Evolutionary conservation across 1,140 invertebrate genomes (phyloP).

Genomic region (Drosophila asahinai): DNA sequence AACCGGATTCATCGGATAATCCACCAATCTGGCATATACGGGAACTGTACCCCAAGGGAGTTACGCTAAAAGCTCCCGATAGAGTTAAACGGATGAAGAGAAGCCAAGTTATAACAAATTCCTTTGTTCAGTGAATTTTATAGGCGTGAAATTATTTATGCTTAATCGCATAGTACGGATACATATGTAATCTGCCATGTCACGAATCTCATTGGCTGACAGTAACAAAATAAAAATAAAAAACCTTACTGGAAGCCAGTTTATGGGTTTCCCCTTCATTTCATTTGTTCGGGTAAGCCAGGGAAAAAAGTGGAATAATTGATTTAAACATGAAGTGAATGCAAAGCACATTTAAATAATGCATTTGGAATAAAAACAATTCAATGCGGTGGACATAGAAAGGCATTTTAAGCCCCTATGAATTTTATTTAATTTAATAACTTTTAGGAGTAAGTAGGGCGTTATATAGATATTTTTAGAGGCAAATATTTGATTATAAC

Average conservation of each 20-base stretch:
- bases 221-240: slow-evolving; percentile 4
- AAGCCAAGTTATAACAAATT: not conserved
- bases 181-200: slow-evolving; percentile 31
- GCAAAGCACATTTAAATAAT: slow-evolving; percentile 23
- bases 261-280: slow-evolving; percentile 8
- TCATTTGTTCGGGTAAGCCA: slow-evolving; percentile 1
- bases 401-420: not conserved
- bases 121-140: slow-evolving; percentile 6
- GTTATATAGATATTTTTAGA: not conserved
- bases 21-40: slow-evolving; percentile 45
- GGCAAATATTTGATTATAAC: too few species aligned
- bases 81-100: not conserved
- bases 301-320: slow-evolving; percentile 28
- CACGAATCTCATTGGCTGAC: slow-evolving; percentile 26
- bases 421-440: slow-evolving; percentile 6
- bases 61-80: not conserved
- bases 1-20: not conserved
- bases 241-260: slow-evolving; percentile 14
- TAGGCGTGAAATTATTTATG: slow-evolving; percentile 21
- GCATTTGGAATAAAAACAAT: slow-evolving; percentile 11
- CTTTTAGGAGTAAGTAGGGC: not conserved
- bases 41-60: slow-evolving; percentile 67
- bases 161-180: not conserved
- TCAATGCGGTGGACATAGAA: not conserved
- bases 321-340: slow-evolving; percentile 23